Evolutionary conservation across 2,797 vertebrate species (phyloP).

Genomic region (Malurus leucopterus): DNA sequence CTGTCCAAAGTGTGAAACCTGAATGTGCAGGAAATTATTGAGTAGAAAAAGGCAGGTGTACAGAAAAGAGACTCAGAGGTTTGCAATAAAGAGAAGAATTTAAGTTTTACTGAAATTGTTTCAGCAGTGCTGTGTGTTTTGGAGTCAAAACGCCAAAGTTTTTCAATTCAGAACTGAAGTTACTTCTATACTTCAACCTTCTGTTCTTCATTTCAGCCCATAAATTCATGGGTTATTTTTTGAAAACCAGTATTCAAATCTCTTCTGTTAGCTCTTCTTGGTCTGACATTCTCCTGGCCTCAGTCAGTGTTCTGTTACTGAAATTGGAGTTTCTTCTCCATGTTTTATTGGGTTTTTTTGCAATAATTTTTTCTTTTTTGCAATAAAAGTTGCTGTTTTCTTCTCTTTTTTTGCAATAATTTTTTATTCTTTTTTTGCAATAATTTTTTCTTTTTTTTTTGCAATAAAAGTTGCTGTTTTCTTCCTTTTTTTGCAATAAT

Average conservation of each 20-base stretch:
- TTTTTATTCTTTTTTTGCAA: too few relatives aligned
- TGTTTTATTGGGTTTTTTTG: too few relatives aligned
- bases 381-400: too few relatives aligned
- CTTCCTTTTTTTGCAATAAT: too few relatives aligned
- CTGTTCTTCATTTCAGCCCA: neutral
- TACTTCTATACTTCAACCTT: neutral
- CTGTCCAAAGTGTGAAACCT: neutral
- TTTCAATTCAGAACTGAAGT: neutral
- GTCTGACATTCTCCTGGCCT: neutral
- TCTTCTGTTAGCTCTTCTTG: neutral
- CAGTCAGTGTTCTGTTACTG: neutral
- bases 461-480: too few relatives aligned
- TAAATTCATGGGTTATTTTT: neutral
- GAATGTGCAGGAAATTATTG: neutral
- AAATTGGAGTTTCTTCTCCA: neutral
- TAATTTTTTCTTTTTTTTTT: too few relatives aligned
- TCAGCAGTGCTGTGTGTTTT: neutral
- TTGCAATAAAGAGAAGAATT: neutral
- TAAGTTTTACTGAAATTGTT: neutral
- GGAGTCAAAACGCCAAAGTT: neutral
- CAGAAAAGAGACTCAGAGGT: neutral
- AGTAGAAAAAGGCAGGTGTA: neutral
- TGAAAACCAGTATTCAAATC: neutral
- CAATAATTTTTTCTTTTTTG: too few relatives aligned
- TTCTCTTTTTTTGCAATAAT: too few relatives aligned